Conservation (phyloP, 1,140 invertebrate genomes). For the Heliconius melpomene region DNA sequence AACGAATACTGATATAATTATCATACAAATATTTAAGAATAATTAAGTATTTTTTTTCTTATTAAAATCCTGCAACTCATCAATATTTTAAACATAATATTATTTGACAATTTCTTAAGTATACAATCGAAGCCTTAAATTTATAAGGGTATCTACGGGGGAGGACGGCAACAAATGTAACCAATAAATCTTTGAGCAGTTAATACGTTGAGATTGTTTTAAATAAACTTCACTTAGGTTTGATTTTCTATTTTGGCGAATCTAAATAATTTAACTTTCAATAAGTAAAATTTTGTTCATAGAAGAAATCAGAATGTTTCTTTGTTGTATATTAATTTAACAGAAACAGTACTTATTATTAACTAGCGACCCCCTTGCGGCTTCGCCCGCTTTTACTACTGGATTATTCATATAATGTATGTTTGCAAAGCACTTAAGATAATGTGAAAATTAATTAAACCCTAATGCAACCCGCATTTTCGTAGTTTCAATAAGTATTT, state of each 20-base stretch:
- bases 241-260: neutral
- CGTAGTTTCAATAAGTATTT: too few relatives aligned
- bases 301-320: neutral
- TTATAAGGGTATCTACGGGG: slow-evolving; percentile 16
- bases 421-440: too few relatives aligned
- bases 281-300: neutral
- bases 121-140: slow-evolving; percentile 17
- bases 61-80: neutral
- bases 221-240: slow-evolving; percentile 16
- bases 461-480: too few relatives aligned
- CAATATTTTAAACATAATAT: neutral
- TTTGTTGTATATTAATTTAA: neutral
- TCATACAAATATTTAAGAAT: too few relatives aligned
- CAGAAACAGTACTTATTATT: neutral
- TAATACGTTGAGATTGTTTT: slow-evolving; percentile 17
- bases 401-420: too few relatives aligned
- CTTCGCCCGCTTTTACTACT: too few relatives aligned
- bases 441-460: too few relatives aligned
- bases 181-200: slow-evolving; percentile 21
- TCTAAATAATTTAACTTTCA: neutral
- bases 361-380: too few relatives aligned
- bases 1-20: too few relatives aligned
- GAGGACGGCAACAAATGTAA: slow-evolving; percentile 14
- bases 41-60: too few relatives aligned
- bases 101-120: neutral